phyloP scores from a whole-genome alignment of 2,113 vertebrate genomes.

The Larimichthys crocea region DNA sequence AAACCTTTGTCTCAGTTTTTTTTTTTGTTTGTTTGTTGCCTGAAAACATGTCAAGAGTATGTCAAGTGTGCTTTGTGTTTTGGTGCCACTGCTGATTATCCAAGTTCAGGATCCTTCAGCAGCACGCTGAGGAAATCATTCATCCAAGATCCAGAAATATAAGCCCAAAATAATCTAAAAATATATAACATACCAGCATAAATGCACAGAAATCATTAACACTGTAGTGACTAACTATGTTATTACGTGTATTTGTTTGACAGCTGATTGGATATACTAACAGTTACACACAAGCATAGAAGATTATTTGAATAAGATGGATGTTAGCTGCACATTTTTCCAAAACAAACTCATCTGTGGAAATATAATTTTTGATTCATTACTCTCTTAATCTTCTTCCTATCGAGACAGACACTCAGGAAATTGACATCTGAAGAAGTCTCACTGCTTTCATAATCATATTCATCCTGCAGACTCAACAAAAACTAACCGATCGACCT shows the following conservation, averaged over 20 bases:
- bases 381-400: neutral
- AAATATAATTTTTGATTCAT: constrained; percentile 12
- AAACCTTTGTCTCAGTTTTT: neutral
- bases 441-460: constrained; percentile 34
- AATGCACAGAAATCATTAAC: neutral
- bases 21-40: constrained; percentile 12
- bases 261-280: neutral
- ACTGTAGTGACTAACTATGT: neutral
- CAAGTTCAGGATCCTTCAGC: constrained; percentile 9
- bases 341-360: neutral
- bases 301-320: neutral
- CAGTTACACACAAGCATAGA: neutral
- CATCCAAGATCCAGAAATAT: neutral
- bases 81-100: constrained; percentile 25
- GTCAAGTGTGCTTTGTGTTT: constrained; percentile 9
- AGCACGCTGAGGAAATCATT: constrained; percentile 5
- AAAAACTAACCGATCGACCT: constrained; percentile 54
- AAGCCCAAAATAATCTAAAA: neutral
- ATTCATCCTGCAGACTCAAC: constrained; percentile 18
- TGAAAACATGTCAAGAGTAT: constrained; percentile 22
- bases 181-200: neutral
- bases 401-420: neutral
- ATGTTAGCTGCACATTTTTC: neutral
- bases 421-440: constrained; percentile 12
- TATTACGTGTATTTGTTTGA: neutral